phyloP scores from a whole-genome alignment of 2,797 vertebrate species.

The Merluccius polli region DNA sequence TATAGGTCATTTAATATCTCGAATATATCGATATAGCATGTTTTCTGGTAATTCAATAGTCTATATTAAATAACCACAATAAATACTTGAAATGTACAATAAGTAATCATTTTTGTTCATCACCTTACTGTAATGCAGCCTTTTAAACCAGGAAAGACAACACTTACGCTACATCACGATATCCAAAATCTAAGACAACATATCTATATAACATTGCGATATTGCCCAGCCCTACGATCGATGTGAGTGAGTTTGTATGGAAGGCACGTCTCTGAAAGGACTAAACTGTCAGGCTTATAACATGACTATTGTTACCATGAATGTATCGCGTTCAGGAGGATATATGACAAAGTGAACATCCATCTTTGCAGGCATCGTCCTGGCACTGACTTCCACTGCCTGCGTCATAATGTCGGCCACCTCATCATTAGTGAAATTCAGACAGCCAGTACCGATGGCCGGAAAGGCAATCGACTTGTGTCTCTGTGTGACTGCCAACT shows the following conservation, averaged over 20 bases:
- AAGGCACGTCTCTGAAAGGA: neutral
- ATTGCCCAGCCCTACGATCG: no score
- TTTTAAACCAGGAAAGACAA: no score
- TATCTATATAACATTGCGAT: no score
- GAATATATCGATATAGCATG: no score
- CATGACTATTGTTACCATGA: conserved; percentile 61
- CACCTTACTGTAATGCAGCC: no score
- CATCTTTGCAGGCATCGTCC: accelerated
- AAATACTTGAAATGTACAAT: no score
- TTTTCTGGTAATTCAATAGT: no score
- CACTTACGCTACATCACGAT: no score
- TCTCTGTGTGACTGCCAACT: accelerated
- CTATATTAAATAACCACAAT: no score
- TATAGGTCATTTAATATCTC: no score
- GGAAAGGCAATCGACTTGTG: conserved; percentile 78
- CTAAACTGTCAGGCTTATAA: neutral
- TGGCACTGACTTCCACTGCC: conserved; percentile 59
- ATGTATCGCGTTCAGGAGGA: conserved; percentile 37
- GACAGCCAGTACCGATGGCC: conserved; percentile 66
- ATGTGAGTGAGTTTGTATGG: neutral
- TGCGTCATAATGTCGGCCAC: conserved; percentile 66
- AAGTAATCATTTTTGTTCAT: no score
- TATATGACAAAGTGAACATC: conserved; percentile 74
- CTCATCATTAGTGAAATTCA: neutral
- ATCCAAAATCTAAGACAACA: no score